Evolutionary conservation across 2,888 invertebrate genomes (phyloP).

Genomic region (Invenusta paracnida): DNA sequence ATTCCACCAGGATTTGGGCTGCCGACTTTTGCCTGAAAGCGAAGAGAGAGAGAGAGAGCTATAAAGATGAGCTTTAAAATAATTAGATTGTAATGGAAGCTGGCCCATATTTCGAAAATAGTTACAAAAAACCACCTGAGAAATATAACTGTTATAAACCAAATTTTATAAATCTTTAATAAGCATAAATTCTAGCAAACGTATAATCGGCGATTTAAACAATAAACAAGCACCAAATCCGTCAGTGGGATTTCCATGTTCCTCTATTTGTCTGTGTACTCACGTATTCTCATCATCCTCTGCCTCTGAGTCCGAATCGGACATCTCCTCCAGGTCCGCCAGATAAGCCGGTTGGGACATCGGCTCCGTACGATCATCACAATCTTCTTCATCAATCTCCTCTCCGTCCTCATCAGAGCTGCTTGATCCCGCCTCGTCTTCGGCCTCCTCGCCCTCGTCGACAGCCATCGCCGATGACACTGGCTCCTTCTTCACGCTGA

Average conservation of each 20-base stretch:
- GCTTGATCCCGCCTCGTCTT: too few species aligned
- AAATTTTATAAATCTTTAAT: too few species aligned
- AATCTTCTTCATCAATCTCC: background rate
- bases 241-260: too few species aligned
- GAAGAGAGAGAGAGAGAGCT: background rate
- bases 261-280: too few species aligned
- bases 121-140: too few species aligned
- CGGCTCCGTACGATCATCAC: constrained; percentile 2
- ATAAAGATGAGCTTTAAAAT: too few species aligned
- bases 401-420: background rate
- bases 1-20: background rate
- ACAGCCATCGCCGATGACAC: background rate
- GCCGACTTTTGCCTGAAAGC: background rate
- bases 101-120: too few species aligned
- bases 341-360: constrained; percentile 10
- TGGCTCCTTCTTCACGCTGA: background rate
- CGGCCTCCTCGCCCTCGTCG: background rate
- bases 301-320: background rate
- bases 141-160: too few species aligned
- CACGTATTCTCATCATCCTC: constrained; percentile 4
- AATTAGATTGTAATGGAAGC: too few species aligned
- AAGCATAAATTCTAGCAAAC: too few species aligned
- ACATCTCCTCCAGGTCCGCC: constrained; percentile 9
- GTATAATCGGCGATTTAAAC: too few species aligned
- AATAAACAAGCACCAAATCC: too few species aligned